phyloP scores from a whole-genome alignment of 2,888 invertebrate species.

The Timema cristinae region DNA sequence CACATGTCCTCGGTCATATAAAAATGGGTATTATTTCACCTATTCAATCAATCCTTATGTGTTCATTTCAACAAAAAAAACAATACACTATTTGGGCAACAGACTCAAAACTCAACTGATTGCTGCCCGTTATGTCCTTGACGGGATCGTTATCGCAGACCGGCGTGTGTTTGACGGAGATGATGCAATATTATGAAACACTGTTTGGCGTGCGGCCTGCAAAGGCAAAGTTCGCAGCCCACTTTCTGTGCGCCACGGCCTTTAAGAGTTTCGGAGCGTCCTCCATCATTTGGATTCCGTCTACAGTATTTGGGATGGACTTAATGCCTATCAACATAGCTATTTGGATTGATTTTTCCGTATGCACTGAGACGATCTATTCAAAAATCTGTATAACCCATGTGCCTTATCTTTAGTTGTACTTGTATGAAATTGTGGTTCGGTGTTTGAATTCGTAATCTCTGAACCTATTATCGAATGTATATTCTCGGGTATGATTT shows the following conservation, averaged over 20 bases:
- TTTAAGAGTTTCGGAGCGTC: not conserved
- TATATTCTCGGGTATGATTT: too few relatives aligned
- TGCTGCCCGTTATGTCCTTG: not conserved
- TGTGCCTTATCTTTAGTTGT: too few relatives aligned
- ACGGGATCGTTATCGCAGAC: not conserved
- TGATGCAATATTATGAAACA: not conserved
- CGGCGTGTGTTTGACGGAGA: too few relatives aligned
- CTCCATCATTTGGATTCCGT: too few relatives aligned
- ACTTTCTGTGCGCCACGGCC: not conserved
- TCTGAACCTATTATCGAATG: too few relatives aligned
- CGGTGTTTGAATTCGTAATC: too few relatives aligned
- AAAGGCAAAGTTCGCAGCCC: not conserved
- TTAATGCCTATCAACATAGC: too few relatives aligned
- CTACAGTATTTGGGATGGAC: too few relatives aligned
- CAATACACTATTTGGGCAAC: not conserved
- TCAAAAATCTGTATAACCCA: too few relatives aligned
- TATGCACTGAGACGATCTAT: too few relatives aligned
- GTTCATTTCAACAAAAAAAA: not conserved
- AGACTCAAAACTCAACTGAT: not conserved
- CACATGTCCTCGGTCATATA: not conserved
- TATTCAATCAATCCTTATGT: not conserved
- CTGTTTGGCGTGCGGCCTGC: not conserved
- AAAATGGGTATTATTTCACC: not conserved
- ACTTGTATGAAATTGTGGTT: too few relatives aligned
- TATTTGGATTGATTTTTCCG: too few relatives aligned